Evolutionary conservation across 2,888 invertebrate genomes (phyloP), one percentile per base, ranked within the genome.

Genomic region (Leptothorax acervorum): DNA sequence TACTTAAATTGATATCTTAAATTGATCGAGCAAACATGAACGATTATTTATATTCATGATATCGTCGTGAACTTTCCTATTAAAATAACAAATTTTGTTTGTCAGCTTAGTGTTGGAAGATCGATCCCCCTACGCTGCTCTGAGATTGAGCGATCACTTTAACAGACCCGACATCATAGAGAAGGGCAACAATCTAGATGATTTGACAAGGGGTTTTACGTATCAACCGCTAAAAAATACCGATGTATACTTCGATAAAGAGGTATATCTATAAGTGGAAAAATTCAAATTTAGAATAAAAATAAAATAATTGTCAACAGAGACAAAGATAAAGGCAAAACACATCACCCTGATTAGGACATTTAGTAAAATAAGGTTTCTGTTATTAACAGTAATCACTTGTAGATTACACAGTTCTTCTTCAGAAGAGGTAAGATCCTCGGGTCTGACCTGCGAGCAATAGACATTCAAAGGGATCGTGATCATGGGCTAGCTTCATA

Each of bases 401-500:
- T 42, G 6, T 91, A 97, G 97, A 96, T 97, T 74, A 97, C 97
- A 4, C 95, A 96, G 89, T 97, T 95, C 93, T 93, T 97, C 79
- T 97, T 97, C 95, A 96, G 97, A 92, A 96, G 96, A 35, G 96
- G 96, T 86, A 96, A 96, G 92, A 96, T 97, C 2, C 97, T 98
- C 88, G 98, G 98, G 0, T 95, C 96, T 12, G 98, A 98, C 94
- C 95, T 98, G 85, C 96, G 97, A 63, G 97, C 98, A 0, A 96
- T 97, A 51, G 98, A 98, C 92, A 97, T 98, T 86, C 98, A 98
- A 93, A 96, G 98, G 87, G 97, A 97, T 88, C 96, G 98, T 71
- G 98, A 98, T 94, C 98, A 98, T 92, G 98, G 97, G 15, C 95
- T 98, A 51, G 97, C 97, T 5, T 96, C 97, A 0, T 98, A 98